phyloP scores from a whole-genome alignment of 2,113 vertebrate genomes.

The Coryphaenoides rupestris region DNA sequence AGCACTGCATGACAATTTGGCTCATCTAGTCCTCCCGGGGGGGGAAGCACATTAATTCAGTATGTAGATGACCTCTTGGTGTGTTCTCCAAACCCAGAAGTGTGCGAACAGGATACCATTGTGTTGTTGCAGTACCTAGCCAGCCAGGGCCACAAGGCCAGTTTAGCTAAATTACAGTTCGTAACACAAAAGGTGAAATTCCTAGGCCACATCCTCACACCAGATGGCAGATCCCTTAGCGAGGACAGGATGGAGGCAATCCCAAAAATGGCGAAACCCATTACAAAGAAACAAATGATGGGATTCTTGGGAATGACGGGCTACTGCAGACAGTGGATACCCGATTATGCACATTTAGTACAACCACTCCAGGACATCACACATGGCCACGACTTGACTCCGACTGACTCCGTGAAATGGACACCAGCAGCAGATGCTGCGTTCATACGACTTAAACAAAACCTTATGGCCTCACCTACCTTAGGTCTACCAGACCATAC shows the following conservation, averaged over 20 bases:
- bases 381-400: not conserved
- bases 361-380: not conserved
- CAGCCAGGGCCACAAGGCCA: not conserved
- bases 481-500: not conserved
- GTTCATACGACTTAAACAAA: not conserved
- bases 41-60: slow-evolving; percentile 1
- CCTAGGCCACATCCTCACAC: too few species aligned
- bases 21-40: not conserved
- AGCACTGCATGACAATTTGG: not conserved
- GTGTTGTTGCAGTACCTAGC: not conserved
- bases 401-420: not conserved
- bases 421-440: not conserved
- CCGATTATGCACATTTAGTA: not conserved
- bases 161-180: not conserved
- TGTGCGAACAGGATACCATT: not conserved
- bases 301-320: not conserved
- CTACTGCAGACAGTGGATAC: not conserved
- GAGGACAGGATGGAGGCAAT: not conserved
- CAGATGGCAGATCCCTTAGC: too few species aligned
- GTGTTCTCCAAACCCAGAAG: not conserved
- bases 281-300: slow-evolving; percentile 6
- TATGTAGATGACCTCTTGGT: slow-evolving; percentile 13
- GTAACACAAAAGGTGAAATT: too few species aligned
- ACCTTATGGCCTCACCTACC: not conserved
- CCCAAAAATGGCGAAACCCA: not conserved